Conservation (phyloP, 2,113 vertebrate genomes). For the Callionymus lyra region DNA sequence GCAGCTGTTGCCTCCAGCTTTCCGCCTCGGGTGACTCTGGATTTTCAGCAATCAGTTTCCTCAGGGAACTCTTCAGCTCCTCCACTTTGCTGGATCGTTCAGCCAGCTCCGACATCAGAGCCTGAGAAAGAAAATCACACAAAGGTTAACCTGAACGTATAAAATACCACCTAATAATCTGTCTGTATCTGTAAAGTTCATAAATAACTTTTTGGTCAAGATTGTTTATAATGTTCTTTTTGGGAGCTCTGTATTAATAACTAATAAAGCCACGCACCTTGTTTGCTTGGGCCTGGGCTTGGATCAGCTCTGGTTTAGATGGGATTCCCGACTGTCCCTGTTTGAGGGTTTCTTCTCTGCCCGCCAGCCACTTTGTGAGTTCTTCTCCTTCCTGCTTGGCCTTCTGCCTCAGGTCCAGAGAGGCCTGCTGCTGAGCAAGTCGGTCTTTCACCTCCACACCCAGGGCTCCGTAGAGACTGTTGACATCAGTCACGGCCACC, state of each 20-base stretch:
- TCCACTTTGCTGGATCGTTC: constrained; percentile 84
- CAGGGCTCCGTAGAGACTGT: constrained; percentile 71
- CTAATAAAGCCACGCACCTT: constrained; percentile 68
- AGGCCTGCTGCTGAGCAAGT: constrained; percentile 63
- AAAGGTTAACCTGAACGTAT: too few species aligned
- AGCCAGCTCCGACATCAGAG: constrained; percentile 79
- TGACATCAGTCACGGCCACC: constrained; percentile 81
- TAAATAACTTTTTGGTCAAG: too few species aligned
- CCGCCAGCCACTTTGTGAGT: constrained; percentile 75
- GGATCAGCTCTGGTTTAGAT: constrained; percentile 77
- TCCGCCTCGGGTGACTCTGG: constrained; percentile 85
- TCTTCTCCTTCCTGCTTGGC: constrained; percentile 68
- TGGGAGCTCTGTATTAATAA: background rate
- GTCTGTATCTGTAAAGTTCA: too few species aligned
- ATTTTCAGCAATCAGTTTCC: constrained; percentile 77
- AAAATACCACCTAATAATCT: too few species aligned
- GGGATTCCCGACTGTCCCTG: constrained; percentile 72
- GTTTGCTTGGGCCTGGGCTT: constrained; percentile 85
- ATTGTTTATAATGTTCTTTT: background rate
- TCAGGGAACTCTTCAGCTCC: constrained; percentile 77
- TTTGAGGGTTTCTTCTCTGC: constrained; percentile 71
- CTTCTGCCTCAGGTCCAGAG: constrained; percentile 70
- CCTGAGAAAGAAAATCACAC: constrained; percentile 56
- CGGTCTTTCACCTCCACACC: constrained; percentile 71
- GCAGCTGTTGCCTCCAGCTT: constrained; percentile 83